phyloP scores from a whole-genome alignment of 2,888 invertebrate species.

The Biston betularia region DNA sequence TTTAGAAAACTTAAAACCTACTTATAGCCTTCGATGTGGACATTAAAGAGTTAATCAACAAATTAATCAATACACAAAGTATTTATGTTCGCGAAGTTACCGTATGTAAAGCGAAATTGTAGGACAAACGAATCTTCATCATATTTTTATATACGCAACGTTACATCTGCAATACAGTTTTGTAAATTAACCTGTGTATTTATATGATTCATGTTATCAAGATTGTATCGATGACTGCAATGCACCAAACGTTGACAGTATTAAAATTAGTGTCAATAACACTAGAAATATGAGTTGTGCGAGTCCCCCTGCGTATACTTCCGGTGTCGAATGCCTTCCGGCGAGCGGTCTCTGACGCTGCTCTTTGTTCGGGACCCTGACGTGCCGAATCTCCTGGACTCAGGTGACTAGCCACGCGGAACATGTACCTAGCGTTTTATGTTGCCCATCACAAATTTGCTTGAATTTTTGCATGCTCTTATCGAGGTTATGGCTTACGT shows the following conservation, averaged over 20 bases:
- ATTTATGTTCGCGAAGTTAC: no score
- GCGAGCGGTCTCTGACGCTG: constrained; percentile 73
- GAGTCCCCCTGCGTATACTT: constrained; percentile 74
- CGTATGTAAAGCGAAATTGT: no score
- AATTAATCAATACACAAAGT: no score
- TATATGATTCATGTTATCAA: neutral
- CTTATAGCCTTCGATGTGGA: no score
- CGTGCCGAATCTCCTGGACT: constrained; percentile 71
- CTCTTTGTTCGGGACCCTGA: constrained; percentile 72
- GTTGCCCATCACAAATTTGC: constrained; percentile 12
- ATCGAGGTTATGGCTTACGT: no score
- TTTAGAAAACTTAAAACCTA: no score
- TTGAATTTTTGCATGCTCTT: constrained; percentile 5
- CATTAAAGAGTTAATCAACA: no score
- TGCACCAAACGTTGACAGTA: constrained; percentile 13
- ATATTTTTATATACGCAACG: no score
- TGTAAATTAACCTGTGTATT: no score
- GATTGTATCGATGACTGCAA: constrained; percentile 9
- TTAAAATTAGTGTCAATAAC: constrained; percentile 18
- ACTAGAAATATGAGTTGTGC: constrained; percentile 45
- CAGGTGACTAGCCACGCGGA: constrained; percentile 70
- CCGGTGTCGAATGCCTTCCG: constrained; percentile 82
- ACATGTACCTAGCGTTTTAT: constrained; percentile 45
- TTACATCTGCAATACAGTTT: no score
- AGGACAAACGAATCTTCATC: no score